Conservation (phyloP, 2,797 vertebrate species). For the Fratercula arctica region DNA sequence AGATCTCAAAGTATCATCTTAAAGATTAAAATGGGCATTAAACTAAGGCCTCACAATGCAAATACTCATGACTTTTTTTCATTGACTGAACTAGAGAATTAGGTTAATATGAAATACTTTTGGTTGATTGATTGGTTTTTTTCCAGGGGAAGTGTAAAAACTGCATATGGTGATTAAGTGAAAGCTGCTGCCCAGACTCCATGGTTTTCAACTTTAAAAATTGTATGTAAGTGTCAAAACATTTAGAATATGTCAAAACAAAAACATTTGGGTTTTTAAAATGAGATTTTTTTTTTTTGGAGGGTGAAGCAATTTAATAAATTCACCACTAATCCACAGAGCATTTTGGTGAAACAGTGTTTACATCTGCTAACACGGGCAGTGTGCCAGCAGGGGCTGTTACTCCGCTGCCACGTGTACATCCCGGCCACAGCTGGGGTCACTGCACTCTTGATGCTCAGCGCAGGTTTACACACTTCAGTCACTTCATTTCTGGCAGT, state of each 20-base stretch:
- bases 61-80: neutral
- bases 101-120: neutral
- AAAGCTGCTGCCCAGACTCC: slow-evolving; percentile 12
- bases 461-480: neutral
- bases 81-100: neutral
- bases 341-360: neutral
- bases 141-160: neutral
- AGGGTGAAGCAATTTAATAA: neutral
- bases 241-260: slow-evolving; percentile 23
- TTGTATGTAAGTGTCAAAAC: slow-evolving; percentile 2
- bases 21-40: neutral
- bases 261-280: neutral
- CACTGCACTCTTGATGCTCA: accelerated
- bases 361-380: neutral
- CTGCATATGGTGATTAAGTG: neutral
- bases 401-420: neutral
- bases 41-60: neutral
- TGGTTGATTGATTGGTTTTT: neutral
- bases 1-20: neutral
- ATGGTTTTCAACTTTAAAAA: neutral
- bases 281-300: neutral
- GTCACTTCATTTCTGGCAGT: neutral
- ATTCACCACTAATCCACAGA: neutral
- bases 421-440: neutral
- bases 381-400: neutral